phyloP scores from a whole-genome alignment of 2,888 invertebrate genomes.

The Eucriotettix oculatus region DNA sequence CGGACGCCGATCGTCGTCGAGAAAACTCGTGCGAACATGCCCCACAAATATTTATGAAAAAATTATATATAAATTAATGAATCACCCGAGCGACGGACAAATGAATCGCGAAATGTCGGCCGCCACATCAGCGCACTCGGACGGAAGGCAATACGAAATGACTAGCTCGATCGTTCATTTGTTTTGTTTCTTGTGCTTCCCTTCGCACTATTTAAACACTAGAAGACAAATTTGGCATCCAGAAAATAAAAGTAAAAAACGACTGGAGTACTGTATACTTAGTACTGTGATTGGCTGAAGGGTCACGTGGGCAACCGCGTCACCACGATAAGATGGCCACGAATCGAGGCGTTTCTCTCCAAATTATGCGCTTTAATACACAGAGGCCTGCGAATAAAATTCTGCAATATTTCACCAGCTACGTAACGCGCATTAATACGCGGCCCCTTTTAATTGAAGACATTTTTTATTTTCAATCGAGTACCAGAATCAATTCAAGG shows the following conservation, averaged over 20 bases:
- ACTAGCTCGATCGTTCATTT: not conserved
- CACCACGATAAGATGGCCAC: not conserved
- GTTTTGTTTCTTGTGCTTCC: slow-evolving; percentile 1
- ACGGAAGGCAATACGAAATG: slow-evolving; percentile 3
- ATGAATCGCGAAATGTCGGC: slow-evolving; percentile 3
- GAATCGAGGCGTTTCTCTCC: not conserved
- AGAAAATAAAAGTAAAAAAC: slow-evolving; percentile 4
- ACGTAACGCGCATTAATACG: too few relatives aligned
- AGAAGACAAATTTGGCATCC: slow-evolving; percentile 8
- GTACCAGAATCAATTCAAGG: not conserved
- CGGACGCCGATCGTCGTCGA: not conserved
- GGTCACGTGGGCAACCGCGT: slow-evolving; percentile 1
- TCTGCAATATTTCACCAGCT: not conserved
- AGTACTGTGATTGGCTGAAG: slow-evolving; percentile 3
- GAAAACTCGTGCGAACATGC: not conserved
- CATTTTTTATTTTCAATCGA: not conserved
- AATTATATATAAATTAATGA: not conserved
- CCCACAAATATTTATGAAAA: not conserved
- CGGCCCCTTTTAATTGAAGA: too few relatives aligned
- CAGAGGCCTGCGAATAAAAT: not conserved
- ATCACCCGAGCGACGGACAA: not conserved
- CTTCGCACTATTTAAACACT: slow-evolving; percentile 7
- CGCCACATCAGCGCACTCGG: slow-evolving; percentile 8
- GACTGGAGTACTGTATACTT: not conserved
- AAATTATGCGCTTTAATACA: not conserved